Evolutionary conservation across 2,113 vertebrate genomes (phyloP), one percentile per base, ranked within the genome.

Genomic region (Ciconia stormi): DNA sequence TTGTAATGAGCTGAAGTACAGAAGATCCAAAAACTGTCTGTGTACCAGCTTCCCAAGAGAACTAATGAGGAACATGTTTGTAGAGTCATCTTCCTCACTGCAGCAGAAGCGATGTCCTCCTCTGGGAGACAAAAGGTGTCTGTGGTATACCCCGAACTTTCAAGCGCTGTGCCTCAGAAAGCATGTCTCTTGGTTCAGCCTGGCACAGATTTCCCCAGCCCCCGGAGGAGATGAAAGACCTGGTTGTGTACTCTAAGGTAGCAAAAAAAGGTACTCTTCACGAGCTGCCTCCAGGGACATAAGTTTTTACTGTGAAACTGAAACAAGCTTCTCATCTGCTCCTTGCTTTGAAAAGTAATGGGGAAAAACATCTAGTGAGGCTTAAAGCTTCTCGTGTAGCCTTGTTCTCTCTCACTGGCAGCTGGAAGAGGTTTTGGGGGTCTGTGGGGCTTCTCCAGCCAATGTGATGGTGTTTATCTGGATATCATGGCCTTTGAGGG

Each of bases 161-260:
- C 49, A 71, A n/a, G 22, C 1, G 1, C 38, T 32, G 9, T 1
- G 1, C 66, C 30, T 44, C 0, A 3, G 34, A 61, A 79, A 34
- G 88, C 0, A 0, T 2, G 0, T 52, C 8, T 88, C 63, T 58
- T 1, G 0, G 5, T 21, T 87, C 53, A 65, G 82, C 12, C 59
- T 91, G 58, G 44, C 53, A 47, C 16, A 4, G 21, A 18, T 62
- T 69, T 73, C 36, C 66, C 25, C 0, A 0, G 15, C 12, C 25
- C 29, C 44, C 1, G 0, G 36, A 46, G 47, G 65, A 74, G 50
- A 59, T 58, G 29, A 46, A 67, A 58, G 79, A 53, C 27, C 73
- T 63, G 65, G n/a, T 16, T 63, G 58, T 71, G 49, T 74, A 7
- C 38, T 62, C 20, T 9, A 63, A 79, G 74, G 65, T 17, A 59